Percentiles rank a stretch among this genome's conserved stretches.
These are phyloP conservation scores for Cerastis leucographa DNA, from an alignment of 2,888 invertebrate genomes.

Conservation along the genomic window DNA sequence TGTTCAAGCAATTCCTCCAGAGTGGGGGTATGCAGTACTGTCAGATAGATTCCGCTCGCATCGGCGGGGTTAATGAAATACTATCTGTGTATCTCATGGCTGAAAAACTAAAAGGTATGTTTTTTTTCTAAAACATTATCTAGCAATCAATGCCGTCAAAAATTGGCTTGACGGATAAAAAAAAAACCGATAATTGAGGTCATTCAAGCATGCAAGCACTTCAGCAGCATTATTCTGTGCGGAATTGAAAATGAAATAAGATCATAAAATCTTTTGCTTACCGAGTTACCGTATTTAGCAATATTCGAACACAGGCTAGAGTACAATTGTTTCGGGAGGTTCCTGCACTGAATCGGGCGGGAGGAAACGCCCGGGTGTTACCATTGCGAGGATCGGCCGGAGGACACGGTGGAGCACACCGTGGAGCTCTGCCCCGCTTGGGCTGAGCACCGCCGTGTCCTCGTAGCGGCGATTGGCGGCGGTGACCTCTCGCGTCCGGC, in stretches of 20 bases:
- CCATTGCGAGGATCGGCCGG: too few species aligned
- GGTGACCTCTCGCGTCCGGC: too few species aligned
- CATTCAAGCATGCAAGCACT: not conserved
- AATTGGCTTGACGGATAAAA: not conserved
- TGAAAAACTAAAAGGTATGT: constrained; percentile 93
- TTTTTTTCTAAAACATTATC: not conserved
- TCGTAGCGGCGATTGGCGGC: too few species aligned
- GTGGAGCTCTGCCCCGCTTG: too few species aligned
- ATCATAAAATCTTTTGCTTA: not conserved
- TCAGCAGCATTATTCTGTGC: not conserved
- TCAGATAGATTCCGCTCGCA: constrained; percentile 97
- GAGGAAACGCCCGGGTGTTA: too few species aligned
- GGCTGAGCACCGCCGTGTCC: too few species aligned
- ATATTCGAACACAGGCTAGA: not conserved
- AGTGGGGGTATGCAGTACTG: constrained; percentile 95
- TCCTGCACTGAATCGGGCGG: too few species aligned
- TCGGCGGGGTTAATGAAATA: constrained; percentile 97
- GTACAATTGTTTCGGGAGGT: too few species aligned
- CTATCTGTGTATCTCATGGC: constrained; percentile 97
- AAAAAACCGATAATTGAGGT: not conserved
- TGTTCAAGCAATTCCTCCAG: constrained; percentile 97
- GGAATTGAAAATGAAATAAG: not conserved
- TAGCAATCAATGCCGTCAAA: not conserved
- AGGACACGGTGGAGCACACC: too few species aligned
- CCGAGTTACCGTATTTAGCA: not conserved